Evolutionary conservation across 2,797 vertebrate genomes (phyloP).

Genomic region (Melanotaenia maccullochi): DNA sequence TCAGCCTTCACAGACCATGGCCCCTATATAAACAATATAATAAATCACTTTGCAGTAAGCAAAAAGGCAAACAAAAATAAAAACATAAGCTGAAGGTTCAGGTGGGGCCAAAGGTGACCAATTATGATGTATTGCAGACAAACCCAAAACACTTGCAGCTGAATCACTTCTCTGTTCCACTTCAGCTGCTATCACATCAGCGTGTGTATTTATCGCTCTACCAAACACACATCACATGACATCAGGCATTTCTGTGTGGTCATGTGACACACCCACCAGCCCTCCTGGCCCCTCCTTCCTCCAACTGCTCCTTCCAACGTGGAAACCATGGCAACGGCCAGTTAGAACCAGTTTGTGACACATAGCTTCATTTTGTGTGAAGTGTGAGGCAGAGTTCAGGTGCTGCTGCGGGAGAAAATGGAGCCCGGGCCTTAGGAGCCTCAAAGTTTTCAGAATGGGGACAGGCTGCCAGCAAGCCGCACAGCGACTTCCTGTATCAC

Average conservation of each 20-base stretch:
- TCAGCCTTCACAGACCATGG: not conserved
- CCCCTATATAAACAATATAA: conserved; percentile 8
- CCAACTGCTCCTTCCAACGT: conserved; percentile 84
- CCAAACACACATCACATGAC: conserved; percentile 84
- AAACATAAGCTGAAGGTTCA: conserved; percentile 39
- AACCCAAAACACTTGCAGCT: conserved; percentile 27
- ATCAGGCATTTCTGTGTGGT: conserved; percentile 84
- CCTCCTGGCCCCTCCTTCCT: conserved; percentile 75
- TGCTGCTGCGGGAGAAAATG: conserved; percentile 86
- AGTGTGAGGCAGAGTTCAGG: conserved; percentile 88
- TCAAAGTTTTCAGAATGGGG: conserved; percentile 77
- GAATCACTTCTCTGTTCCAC: conserved; percentile 49
- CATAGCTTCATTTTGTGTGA: conserved; percentile 90
- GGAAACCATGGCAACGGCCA: conserved; percentile 92
- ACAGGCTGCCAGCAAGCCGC: conserved; percentile 56
- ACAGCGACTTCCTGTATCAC: conserved; percentile 74
- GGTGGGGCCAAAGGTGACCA: conserved; percentile 62
- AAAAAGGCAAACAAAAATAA: conserved; percentile 9
- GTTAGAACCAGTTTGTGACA: conserved; percentile 92
- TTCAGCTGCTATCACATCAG: conserved; percentile 77
- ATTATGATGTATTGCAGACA: conserved; percentile 24
- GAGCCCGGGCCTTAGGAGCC: conserved; percentile 78
- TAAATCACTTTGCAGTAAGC: conserved; percentile 17
- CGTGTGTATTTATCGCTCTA: conserved; percentile 79
- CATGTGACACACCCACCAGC: conserved; percentile 86